Evolutionary conservation across 2,888 invertebrate species (phyloP).

Genomic region (Halictus ligatus): DNA sequence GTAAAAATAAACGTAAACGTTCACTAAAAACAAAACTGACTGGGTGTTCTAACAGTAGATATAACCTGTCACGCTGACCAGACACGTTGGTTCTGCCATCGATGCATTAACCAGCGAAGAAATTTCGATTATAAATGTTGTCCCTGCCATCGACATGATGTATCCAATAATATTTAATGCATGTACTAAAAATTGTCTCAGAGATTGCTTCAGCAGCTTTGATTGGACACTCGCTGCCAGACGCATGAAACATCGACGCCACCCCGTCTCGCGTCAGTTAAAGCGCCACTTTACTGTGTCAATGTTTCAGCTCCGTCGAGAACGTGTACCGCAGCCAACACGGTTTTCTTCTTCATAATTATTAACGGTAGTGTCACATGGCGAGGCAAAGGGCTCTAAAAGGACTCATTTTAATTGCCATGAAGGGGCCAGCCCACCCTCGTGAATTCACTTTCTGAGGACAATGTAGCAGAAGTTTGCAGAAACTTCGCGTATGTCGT

Average conservation of each 20-base stretch:
- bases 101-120: not conserved
- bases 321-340: not conserved
- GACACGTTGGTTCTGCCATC: not conserved
- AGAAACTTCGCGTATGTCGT: slow-evolving; percentile 4
- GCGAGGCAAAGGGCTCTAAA: not conserved
- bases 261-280: not conserved
- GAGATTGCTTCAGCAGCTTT: not conserved
- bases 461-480: not conserved
- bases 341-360: not conserved
- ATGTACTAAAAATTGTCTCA: not conserved
- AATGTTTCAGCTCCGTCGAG: not conserved
- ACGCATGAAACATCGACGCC: not conserved
- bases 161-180: not conserved
- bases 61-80: not conserved
- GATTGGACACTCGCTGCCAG: not conserved
- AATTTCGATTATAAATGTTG: not conserved
- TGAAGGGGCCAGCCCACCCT: not conserved
- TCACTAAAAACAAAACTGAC: not conserved
- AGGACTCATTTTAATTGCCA: not conserved
- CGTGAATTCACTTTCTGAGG: not conserved
- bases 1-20: no score
- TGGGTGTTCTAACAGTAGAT: not conserved
- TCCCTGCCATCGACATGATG: not conserved
- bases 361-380: slow-evolving; percentile 1
- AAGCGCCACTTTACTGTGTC: not conserved